Evolutionary conservation across 2,888 invertebrate genomes (phyloP).

Genomic region (Allygus modestus): DNA sequence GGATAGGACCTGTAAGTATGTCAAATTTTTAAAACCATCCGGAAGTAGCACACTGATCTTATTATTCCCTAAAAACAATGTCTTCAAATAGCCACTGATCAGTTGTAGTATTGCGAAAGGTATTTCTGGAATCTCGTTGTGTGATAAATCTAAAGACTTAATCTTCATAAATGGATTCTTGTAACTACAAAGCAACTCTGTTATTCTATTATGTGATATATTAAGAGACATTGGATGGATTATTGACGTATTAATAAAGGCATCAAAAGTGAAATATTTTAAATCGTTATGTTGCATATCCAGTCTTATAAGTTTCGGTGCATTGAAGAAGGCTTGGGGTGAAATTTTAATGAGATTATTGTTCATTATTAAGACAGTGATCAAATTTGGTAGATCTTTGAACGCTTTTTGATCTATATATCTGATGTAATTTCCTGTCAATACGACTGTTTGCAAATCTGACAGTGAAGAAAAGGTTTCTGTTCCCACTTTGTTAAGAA

Average conservation of each 20-base stretch:
- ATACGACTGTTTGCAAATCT: conserved; percentile 86
- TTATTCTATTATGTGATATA: conserved; percentile 84
- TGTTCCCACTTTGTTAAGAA: conserved; percentile 82
- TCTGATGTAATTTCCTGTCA: conserved; percentile 88
- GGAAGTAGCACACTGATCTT: conserved; percentile 83
- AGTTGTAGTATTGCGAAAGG: conserved; percentile 82
- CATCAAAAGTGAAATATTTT: conserved; percentile 81
- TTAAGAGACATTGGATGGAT: conserved; percentile 85
- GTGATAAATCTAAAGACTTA: conserved; percentile 84
- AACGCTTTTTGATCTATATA: conserved; percentile 85
- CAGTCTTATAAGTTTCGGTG: conserved; percentile 86
- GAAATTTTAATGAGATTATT: conserved; percentile 87
- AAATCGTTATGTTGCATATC: conserved; percentile 90
- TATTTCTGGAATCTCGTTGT: conserved; percentile 81
- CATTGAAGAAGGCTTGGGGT: conserved; percentile 84
- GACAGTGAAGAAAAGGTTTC: conserved; percentile 85
- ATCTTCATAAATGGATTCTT: conserved; percentile 77
- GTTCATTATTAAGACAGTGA: conserved; percentile 89
- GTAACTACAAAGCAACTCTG: conserved; percentile 75
- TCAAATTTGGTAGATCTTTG: conserved; percentile 85
- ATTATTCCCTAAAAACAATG: conserved; percentile 86
- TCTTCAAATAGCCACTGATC: conserved; percentile 81
- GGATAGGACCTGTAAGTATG: conserved; percentile 84
- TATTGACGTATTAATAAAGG: conserved; percentile 82
- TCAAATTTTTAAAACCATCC: conserved; percentile 85